Evolutionary conservation across 2,797 vertebrate genomes (phyloP), one percentile per base, ranked within the genome.

Genomic region (Gymnopithys bicolor): DNA sequence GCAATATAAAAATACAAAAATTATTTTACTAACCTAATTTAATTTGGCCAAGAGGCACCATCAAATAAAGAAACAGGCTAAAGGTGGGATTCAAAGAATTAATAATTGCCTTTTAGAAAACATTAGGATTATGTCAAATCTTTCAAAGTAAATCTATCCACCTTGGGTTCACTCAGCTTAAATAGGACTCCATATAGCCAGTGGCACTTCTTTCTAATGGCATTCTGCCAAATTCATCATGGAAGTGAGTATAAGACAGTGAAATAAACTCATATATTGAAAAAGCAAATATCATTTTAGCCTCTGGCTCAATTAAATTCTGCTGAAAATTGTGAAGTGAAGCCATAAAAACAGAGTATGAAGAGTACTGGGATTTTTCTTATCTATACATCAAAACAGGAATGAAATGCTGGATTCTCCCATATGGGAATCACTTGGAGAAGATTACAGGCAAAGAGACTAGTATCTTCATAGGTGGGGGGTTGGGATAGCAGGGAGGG

Each of bases 401-500:
- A 87, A 41, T 32, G 5, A 68, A 76, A 43, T 46, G 1, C 6
- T 55, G 12, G 6, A 46, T 62, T 51, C 9, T 41, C 15, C 32
- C 18, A 37, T 8, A 9, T 33, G 14, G 18, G 18, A 59, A 70
- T 60, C 24, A 27, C 16, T 18, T 37, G 10, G 35, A 59, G 24
- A 37, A 37, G 16, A 37, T 3, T 32, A 8, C 9, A 41, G 7
- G 11, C 18, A 80, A 79, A 52, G 16, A 45, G 62, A 19, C 4
- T 13, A 22, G 3, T 58, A 46, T 37, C 45, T 27, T 28, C 43
- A 19, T 14, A 14, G 3, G 21, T 11, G 23, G 15, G 23, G 51
- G 22, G 12, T 23, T 52, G 27, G 27, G 7, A 5, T 10, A 11
- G 13, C 7, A 3, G 3, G 11, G 14, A 30, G 32, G 3, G 3